Conservation (phyloP, 2,888 invertebrate species). For the Scaptomyza parva region DNA sequence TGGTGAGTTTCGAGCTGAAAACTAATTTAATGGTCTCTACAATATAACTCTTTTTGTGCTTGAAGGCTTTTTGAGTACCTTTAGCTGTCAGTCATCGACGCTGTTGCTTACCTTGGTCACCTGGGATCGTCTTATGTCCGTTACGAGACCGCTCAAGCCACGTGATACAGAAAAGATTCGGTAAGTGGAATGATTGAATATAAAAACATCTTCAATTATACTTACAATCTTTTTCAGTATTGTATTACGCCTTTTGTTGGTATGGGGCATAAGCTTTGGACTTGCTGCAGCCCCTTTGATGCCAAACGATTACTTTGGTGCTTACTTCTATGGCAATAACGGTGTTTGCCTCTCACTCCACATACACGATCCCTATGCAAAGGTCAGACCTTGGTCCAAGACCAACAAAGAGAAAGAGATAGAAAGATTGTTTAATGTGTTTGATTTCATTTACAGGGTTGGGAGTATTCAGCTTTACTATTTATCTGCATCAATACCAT, state of each 20-base stretch:
- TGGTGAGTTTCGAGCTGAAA: slow-evolving; percentile 85
- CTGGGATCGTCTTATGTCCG: slow-evolving; percentile 87
- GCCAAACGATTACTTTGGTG: slow-evolving; percentile 86
- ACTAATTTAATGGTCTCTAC: not conserved
- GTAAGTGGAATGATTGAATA: slow-evolving; percentile 50
- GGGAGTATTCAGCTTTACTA: slow-evolving; percentile 87
- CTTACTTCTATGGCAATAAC: slow-evolving; percentile 87
- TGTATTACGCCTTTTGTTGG: slow-evolving; percentile 84
- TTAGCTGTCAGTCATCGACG: slow-evolving; percentile 88
- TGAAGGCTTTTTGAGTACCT: slow-evolving; percentile 87
- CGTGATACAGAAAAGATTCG: slow-evolving; percentile 76
- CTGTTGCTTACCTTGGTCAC: slow-evolving; percentile 87
- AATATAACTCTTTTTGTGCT: slow-evolving; percentile 56
- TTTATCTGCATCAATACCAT: slow-evolving; percentile 86
- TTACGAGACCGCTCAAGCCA: slow-evolving; percentile 86
- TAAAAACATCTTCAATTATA: not conserved
- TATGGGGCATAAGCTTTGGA: slow-evolving; percentile 86
- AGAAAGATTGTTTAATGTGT: slow-evolving; percentile 18
- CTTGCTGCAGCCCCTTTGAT: slow-evolving; percentile 86
- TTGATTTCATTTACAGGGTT: slow-evolving; percentile 84
- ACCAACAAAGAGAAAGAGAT: too few relatives aligned
- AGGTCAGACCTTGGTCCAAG: slow-evolving; percentile 81
- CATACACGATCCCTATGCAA: slow-evolving; percentile 87
- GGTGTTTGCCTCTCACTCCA: slow-evolving; percentile 87
- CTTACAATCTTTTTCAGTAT: slow-evolving; percentile 83